phyloP scores from a whole-genome alignment of 2,113 vertebrate genomes.

The Paratilapia polleni region DNA sequence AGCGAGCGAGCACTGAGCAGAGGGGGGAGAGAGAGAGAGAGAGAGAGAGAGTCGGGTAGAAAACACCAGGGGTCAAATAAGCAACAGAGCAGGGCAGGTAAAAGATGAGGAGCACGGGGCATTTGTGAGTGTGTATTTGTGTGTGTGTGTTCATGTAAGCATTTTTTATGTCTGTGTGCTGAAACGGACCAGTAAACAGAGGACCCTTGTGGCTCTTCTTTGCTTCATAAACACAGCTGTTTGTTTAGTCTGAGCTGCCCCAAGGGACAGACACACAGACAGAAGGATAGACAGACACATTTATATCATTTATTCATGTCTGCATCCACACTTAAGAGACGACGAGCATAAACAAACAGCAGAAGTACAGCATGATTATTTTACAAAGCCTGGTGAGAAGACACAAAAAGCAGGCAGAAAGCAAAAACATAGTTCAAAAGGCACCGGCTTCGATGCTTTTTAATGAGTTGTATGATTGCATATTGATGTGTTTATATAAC shows the following conservation, averaged over 20 bases:
- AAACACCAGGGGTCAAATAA: conserved; percentile 49
- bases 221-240: conserved; percentile 77
- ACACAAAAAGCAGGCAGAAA: conserved; percentile 4
- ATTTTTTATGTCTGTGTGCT: conserved; percentile 33
- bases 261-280: conserved; percentile 68
- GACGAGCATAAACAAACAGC: conserved; percentile 59
- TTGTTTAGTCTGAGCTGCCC: conserved; percentile 76
- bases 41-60: conserved; percentile 22
- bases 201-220: conserved; percentile 71
- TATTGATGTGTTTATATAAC: background rate
- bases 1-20: conserved; percentile 56
- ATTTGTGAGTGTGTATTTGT: conserved; percentile 19
- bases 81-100: conserved; percentile 66
- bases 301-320: conserved; percentile 74
- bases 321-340: conserved; percentile 59
- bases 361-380: conserved; percentile 49
- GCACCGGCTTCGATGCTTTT: background rate
- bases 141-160: background rate
- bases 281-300: conserved; percentile 71
- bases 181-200: conserved; percentile 74
- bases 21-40: conserved; percentile 37
- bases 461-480: background rate
- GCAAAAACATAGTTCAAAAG: background rate
- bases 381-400: conserved; percentile 46
- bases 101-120: conserved; percentile 59